These are phyloP conservation scores for Lamprologus callipterus DNA, from an alignment of 2,113 vertebrate genomes.

Conservation along the genomic window DNA sequence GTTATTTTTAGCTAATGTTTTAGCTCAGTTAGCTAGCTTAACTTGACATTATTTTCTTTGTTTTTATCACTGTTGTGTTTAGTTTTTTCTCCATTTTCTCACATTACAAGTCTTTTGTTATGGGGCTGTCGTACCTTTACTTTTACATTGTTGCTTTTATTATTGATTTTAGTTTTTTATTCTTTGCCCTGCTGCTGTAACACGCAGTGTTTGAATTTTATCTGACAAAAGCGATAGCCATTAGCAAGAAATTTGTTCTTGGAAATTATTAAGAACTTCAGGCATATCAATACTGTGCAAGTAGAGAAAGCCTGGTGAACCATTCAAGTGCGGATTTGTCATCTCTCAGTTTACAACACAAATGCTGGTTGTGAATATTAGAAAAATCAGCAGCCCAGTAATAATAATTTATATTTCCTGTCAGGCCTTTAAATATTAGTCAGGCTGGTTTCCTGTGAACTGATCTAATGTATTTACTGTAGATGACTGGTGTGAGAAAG, in stretches of 20 bases:
- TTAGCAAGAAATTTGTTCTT: background rate
- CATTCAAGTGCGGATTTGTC: background rate
- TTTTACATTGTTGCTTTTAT: background rate
- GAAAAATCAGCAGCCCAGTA: background rate
- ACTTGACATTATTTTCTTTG: background rate
- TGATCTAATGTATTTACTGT: background rate
- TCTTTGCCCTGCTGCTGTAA: background rate
- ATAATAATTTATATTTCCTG: background rate
- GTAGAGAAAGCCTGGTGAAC: background rate
- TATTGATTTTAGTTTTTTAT: background rate
- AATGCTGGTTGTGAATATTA: background rate
- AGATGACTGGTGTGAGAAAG: background rate
- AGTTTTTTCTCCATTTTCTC: background rate
- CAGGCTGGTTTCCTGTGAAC: background rate
- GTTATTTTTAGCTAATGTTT: background rate
- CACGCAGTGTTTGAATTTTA: background rate
- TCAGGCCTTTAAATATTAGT: background rate
- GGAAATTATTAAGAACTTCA: background rate
- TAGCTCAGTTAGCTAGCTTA: background rate
- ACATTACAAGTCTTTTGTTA: background rate
- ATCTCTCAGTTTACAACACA: background rate
- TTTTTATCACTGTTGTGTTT: background rate
- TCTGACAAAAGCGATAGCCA: background rate
- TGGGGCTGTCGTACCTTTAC: background rate
- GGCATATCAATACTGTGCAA: background rate